phyloP scores from a whole-genome alignment of 2,797 vertebrate species.

The Sebastes trivittatus region DNA sequence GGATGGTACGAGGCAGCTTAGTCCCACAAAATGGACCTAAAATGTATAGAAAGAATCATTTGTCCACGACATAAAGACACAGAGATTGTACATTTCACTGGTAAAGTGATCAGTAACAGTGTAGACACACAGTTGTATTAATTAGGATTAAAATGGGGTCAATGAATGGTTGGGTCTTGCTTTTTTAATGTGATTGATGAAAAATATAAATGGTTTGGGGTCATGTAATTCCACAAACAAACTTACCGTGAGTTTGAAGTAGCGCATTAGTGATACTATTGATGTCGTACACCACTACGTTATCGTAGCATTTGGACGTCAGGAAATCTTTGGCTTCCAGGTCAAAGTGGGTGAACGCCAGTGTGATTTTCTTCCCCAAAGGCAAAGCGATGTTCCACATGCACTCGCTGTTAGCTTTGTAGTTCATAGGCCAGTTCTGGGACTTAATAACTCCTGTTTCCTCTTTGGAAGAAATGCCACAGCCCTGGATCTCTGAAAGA shows the following conservation, averaged over 20 bases:
- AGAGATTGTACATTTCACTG: not conserved
- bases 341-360: slow-evolving; percentile 84
- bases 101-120: not conserved
- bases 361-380: slow-evolving; percentile 65
- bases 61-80: not conserved
- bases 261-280: slow-evolving; percentile 23
- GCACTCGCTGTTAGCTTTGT: slow-evolving; percentile 78
- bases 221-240: not conserved
- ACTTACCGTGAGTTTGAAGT: slow-evolving; percentile 64
- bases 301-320: slow-evolving; percentile 72
- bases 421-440: slow-evolving; percentile 82
- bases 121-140: not conserved
- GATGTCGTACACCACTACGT: slow-evolving; percentile 74
- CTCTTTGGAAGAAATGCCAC: slow-evolving; percentile 74
- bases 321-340: slow-evolving; percentile 71
- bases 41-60: not conserved
- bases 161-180: not conserved
- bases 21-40: slow-evolving; percentile 84
- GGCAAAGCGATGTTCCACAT: slow-evolving; percentile 79
- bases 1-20: slow-evolving; percentile 64
- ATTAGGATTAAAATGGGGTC: not conserved
- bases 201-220: not conserved
- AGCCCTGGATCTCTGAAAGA: slow-evolving; percentile 82
- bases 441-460: slow-evolving; percentile 80
- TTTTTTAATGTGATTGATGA: not conserved